A percentile compares a stretch with the other conserved stretches of the same genome.
Conservation (phyloP, 2,888 invertebrate species). For the Eilema caniola region DNA sequence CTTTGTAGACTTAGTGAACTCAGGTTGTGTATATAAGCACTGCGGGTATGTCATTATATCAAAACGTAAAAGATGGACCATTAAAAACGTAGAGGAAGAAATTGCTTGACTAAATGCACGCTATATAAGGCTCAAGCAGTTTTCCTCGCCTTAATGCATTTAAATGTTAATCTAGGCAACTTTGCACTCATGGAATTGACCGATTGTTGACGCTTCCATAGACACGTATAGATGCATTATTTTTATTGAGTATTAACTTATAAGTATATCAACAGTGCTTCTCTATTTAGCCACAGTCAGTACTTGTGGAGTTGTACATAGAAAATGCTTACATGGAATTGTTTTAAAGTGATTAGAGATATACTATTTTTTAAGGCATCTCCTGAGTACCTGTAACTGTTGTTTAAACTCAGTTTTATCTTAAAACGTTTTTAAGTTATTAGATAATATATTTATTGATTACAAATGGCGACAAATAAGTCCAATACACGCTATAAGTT, state of each 20-base stretch:
- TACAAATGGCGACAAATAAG: conserved; percentile 20
- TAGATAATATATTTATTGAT: neutral
- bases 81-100: conserved; percentile 64
- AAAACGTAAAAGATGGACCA: conserved; percentile 85
- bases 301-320: conserved; percentile 25
- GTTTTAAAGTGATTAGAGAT: conserved; percentile 10
- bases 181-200: conserved; percentile 85
- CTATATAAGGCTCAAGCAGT: conserved; percentile 61
- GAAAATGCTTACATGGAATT: conserved; percentile 10
- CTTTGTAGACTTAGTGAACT: conserved; percentile 56
- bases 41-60: conserved; percentile 78
- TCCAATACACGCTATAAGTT: conserved; percentile 9
- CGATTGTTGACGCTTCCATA: conserved; percentile 82
- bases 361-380: conserved; percentile 3
- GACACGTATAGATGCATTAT: conserved; percentile 67
- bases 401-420: conserved; percentile 31
- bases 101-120: conserved; percentile 59
- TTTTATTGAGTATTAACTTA: conserved; percentile 47
- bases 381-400: conserved; percentile 26
- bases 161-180: conserved; percentile 75
- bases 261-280: conserved; percentile 43
- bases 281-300: conserved; percentile 40
- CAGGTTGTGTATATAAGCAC: conserved; percentile 75
- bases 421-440: neutral
- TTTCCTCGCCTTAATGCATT: conserved; percentile 65